Evolutionary conservation across 2,113 vertebrate species (phyloP).

Genomic region (Sander lucioperca): DNA sequence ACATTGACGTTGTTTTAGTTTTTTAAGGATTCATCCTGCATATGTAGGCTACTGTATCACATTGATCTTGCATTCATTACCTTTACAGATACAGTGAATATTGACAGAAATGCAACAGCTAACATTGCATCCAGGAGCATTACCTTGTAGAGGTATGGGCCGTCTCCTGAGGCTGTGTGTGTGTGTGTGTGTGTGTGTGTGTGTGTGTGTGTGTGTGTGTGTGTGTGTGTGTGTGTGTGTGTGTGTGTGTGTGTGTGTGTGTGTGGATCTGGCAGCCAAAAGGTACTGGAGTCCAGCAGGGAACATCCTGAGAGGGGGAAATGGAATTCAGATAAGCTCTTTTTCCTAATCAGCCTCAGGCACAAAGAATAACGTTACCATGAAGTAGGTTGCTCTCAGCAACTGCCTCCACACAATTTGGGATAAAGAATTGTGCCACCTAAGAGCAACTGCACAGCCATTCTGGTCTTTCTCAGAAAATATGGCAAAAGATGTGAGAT

Average conservation of each 20-base stretch:
- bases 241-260: too few species aligned
- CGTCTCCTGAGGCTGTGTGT: neutral
- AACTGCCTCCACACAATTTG: slow-evolving; percentile 3
- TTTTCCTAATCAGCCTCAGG: slow-evolving; percentile 48
- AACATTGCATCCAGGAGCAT: neutral
- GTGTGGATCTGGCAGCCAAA: slow-evolving; percentile 48
- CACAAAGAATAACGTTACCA: slow-evolving; percentile 36
- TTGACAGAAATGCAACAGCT: neutral
- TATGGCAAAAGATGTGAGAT: neutral
- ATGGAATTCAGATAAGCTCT: slow-evolving; percentile 44
- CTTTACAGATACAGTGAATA: neutral
- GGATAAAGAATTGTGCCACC: slow-evolving; percentile 12
- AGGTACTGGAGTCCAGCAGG: slow-evolving; percentile 45
- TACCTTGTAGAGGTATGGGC: slow-evolving; percentile 5
- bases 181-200: too few species aligned
- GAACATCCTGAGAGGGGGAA: slow-evolving; percentile 48
- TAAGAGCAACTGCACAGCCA: slow-evolving; percentile 9
- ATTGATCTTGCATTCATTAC: neutral
- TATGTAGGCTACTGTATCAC: neutral
- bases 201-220: too few species aligned
- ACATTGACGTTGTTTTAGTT: neutral
- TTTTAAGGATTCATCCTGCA: neutral
- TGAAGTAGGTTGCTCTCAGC: slow-evolving; percentile 12
- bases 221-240: too few species aligned
- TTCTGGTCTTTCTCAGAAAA: neutral